phyloP scores from a whole-genome alignment of 2,888 invertebrate species.

The Acronicta psi region DNA sequence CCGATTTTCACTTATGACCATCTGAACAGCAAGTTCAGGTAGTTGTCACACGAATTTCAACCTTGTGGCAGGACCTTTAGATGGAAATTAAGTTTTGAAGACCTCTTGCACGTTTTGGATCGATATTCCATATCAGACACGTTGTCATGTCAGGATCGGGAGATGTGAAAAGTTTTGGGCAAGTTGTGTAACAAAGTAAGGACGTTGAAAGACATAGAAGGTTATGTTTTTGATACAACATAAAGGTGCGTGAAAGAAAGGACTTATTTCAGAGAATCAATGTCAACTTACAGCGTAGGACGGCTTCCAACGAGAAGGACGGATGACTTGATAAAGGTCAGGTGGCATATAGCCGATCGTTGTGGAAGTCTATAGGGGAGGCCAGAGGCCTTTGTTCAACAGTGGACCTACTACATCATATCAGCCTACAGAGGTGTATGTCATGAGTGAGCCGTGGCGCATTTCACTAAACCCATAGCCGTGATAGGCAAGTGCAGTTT shows the following conservation, averaged over 20 bases:
- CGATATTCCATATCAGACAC: neutral
- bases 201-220: neutral
- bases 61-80: slow-evolving; percentile 21
- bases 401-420: no score
- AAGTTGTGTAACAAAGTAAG: neutral
- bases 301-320: no score
- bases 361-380: no score
- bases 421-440: no score
- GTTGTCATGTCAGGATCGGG: no score
- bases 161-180: neutral
- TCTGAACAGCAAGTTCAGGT: slow-evolving; percentile 68
- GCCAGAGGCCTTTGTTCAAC: no score
- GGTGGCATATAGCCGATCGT: no score
- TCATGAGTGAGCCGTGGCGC: no score
- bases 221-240: neutral
- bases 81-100: slow-evolving; percentile 21
- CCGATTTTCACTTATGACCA: slow-evolving; percentile 79
- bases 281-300: no score
- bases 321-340: no score
- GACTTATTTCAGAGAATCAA: neutral
- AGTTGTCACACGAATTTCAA: slow-evolving; percentile 35
- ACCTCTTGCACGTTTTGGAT: slow-evolving; percentile 22
- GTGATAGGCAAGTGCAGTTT: no score
- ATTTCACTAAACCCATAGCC: no score
- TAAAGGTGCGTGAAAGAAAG: neutral